Base-by-base conservation (phyloP, 2,888 invertebrate species). In the Lithophane ornitopus region DNA sequence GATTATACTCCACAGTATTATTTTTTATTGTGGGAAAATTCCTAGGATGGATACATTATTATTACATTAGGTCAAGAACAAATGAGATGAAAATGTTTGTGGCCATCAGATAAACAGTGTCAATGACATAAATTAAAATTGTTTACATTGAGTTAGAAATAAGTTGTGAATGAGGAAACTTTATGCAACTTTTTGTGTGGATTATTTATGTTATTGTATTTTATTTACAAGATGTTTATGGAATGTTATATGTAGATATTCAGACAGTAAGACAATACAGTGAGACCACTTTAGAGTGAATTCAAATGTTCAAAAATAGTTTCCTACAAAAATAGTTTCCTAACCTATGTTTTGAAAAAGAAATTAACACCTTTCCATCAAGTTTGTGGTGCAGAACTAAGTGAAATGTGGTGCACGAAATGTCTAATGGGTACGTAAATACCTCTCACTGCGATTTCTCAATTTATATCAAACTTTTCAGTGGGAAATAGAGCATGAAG, bases 401-500 rank as follows among this genome's bases (percentile, higher is more conserved):
- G 82, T 86, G 81, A 52, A 77, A 84, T 86, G 78, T 81, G 83
- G 83, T 85, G 76, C 67, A 80, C 56, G 78, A 85, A 87, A 87
- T 86, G 76, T 87, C 78, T 88, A 85, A 86, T 89, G 82, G 80
- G 85, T 86, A 87, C 86, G 87, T 87, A 87, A 89, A 90, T 86
- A 89, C 91, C 93, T 91, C 92, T 94, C 92, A 92, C 93, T 90
- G 85, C 87, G 90, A 91, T 93, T 91, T 90, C 89, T 91, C 87
- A 89, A 90, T 87, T 88, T 89, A 90, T 90, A 91, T 90, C 91
- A 89, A 90, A 88, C 87, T 92, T 92, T 92, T 91, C 90, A 90
- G 88, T 69, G 80, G 88, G 91, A 93, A 93, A 93, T 93, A 91
- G 92, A 93, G 91, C 94, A 92, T 93, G 91, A 91, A 92, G 89